phyloP scores from a whole-genome alignment of 2,797 vertebrate genomes.

The Loriculus beryllinus region DNA sequence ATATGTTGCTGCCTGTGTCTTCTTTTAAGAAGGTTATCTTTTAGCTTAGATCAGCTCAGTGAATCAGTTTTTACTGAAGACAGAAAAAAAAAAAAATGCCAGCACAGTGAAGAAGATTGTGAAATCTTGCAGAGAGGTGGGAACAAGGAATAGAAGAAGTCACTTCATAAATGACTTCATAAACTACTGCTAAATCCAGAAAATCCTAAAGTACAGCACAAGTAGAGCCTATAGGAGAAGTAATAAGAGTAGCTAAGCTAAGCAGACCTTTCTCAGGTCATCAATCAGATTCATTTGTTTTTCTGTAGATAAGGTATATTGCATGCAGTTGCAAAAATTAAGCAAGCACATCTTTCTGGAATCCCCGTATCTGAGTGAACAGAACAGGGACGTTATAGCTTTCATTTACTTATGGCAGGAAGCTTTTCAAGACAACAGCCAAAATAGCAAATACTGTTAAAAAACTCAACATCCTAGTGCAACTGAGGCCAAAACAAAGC shows the following conservation, averaged over 20 bases:
- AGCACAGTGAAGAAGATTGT: neutral
- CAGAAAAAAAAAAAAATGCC: neutral
- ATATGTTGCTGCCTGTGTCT: neutral
- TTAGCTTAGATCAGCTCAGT: neutral
- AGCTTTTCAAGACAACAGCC: neutral
- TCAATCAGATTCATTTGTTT: neutral
- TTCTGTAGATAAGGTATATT: neutral
- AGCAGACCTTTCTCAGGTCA: neutral
- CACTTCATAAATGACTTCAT: neutral
- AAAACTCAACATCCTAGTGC: neutral
- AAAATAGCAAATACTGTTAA: neutral
- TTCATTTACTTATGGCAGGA: neutral
- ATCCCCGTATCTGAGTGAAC: neutral
- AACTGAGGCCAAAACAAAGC: neutral
- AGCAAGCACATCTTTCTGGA: neutral
- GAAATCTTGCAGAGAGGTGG: neutral
- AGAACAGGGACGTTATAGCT: neutral
- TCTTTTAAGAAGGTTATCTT: neutral
- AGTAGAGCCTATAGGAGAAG: neutral
- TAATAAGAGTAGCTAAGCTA: neutral
- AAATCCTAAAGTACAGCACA: neutral
- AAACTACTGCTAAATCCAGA: neutral
- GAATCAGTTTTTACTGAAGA: neutral
- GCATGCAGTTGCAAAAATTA: neutral
- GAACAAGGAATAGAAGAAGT: neutral